Conservation (phyloP, 2,888 invertebrate genomes). For the Dorcus parallelipipedus region DNA sequence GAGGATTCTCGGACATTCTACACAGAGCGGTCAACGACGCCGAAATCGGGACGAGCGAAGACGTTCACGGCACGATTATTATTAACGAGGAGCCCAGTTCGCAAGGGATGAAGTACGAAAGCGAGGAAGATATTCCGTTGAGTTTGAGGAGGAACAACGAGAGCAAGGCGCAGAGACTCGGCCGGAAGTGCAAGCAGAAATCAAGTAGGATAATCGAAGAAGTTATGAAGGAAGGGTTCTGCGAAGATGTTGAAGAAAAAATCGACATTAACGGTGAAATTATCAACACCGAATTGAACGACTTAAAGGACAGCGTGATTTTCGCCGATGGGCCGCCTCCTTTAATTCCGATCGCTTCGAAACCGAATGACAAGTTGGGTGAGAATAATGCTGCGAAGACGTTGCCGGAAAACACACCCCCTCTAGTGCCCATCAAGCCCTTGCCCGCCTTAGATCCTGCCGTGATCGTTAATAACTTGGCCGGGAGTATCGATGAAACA, state of each 20-base stretch:
- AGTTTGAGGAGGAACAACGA: slow-evolving; percentile 17
- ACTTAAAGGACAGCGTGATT: slow-evolving; percentile 8
- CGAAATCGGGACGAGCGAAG: slow-evolving; percentile 30
- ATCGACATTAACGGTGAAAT: slow-evolving; percentile 4
- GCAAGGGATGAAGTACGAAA: slow-evolving; percentile 14
- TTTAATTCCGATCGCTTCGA: slow-evolving; percentile 36
- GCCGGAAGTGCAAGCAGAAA: slow-evolving; percentile 19
- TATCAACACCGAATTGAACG: background rate
- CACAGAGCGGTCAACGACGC: slow-evolving; percentile 38
- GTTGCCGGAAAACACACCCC: slow-evolving; percentile 37
- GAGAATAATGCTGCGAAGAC: slow-evolving; percentile 13
- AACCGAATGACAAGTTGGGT: slow-evolving; percentile 7
- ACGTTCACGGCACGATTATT: slow-evolving; percentile 5
- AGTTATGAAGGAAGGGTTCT: slow-evolving; percentile 13
- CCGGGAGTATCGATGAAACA: slow-evolving; percentile 28
- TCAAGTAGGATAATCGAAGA: slow-evolving; percentile 20
- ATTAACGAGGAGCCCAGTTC: background rate
- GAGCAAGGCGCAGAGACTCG: slow-evolving; percentile 8
- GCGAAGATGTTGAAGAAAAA: slow-evolving; percentile 6
- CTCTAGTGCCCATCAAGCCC: slow-evolving; percentile 41
- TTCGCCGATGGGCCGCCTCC: slow-evolving; percentile 39
- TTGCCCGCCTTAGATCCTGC: slow-evolving; percentile 24
- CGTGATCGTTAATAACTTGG: slow-evolving; percentile 22
- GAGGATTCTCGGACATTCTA: slow-evolving; percentile 32
- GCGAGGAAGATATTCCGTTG: slow-evolving; percentile 30